phyloP scores from a whole-genome alignment of 1,140 invertebrate species.

The Orchestia grillus region DNA sequence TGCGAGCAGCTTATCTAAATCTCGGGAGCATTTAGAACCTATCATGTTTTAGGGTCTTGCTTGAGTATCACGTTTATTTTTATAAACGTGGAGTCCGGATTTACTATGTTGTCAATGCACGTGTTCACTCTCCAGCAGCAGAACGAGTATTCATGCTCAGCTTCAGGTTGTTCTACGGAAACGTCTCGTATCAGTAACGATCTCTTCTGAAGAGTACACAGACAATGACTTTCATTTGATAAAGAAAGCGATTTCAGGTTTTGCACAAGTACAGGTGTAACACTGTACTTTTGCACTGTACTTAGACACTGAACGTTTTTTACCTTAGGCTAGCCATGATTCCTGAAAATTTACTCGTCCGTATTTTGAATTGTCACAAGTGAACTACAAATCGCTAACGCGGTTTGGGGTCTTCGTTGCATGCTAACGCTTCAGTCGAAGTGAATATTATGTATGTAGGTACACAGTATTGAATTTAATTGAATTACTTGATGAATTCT shows the following conservation, averaged over 20 bases:
- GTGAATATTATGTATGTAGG: too few relatives aligned
- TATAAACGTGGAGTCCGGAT: not conserved
- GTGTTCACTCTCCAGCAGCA: not conserved
- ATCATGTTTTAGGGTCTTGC: not conserved
- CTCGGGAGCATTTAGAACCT: not conserved
- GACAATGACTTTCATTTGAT: not conserved
- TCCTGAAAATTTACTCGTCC: not conserved
- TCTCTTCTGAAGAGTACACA: not conserved
- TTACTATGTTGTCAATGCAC: not conserved
- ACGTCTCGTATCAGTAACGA: not conserved
- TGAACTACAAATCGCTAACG: not conserved
- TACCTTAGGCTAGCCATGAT: too few relatives aligned
- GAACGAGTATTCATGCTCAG: too few relatives aligned
- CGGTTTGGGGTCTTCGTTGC: too few relatives aligned
- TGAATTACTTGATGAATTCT: too few relatives aligned
- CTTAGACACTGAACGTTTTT: too few relatives aligned
- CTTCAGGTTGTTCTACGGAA: not conserved
- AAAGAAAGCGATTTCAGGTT: not conserved
- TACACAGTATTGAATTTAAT: too few relatives aligned
- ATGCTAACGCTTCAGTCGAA: too few relatives aligned
- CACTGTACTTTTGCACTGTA: too few relatives aligned
- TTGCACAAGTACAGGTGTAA: not conserved
- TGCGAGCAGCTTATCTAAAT: not conserved
- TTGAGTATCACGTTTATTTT: not conserved
- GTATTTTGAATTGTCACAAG: not conserved